Conservation (phyloP, 2,888 invertebrate genomes). For the Rhabditoides inermis region DNA sequence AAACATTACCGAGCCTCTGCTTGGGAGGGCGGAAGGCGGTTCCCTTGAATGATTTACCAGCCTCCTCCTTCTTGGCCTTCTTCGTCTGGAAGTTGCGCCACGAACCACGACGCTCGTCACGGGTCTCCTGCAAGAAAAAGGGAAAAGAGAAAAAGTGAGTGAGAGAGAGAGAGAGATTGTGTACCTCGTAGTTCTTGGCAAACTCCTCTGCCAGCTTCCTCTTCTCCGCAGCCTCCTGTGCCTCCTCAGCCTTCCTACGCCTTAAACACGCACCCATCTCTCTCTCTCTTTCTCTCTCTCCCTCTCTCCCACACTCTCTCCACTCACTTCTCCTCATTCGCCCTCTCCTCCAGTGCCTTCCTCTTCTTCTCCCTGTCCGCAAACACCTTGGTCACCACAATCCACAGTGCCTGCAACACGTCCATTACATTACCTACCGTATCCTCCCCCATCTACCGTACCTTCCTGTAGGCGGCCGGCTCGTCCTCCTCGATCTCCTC, state of each 20-base stretch:
- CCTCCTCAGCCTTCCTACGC: conserved; percentile 75
- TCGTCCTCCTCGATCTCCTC: conserved; percentile 48
- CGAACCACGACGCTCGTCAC: conserved; percentile 49
- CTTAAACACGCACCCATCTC: no score
- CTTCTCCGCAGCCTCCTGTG: conserved; percentile 83
- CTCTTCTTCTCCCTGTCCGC: conserved; percentile 83
- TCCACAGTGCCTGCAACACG: conserved; percentile 74
- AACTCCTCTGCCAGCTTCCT: conserved; percentile 84
- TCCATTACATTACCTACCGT: not conserved
- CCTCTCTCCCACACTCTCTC: not conserved
- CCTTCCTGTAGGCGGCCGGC: conserved; percentile 43
- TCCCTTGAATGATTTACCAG: conserved; percentile 39
- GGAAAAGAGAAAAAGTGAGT: not conserved
- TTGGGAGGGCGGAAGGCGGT: conserved; percentile 49
- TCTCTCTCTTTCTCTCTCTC: not conserved
- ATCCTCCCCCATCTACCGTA: conserved; percentile 26
- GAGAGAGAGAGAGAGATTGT: not conserved
- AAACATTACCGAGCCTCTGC: conserved; percentile 32
- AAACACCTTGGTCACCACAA: conserved; percentile 93
- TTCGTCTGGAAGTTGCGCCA: conserved; percentile 48
- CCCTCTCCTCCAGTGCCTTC: conserved; percentile 76
- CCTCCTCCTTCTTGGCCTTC: conserved; percentile 43
- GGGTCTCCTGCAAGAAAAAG: conserved; percentile 29
- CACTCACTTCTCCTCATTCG: conserved; percentile 70
- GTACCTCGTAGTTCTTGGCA: conserved; percentile 93